phyloP scores from a whole-genome alignment of 2,113 vertebrate genomes.

The Paraplagusia blochii region DNA sequence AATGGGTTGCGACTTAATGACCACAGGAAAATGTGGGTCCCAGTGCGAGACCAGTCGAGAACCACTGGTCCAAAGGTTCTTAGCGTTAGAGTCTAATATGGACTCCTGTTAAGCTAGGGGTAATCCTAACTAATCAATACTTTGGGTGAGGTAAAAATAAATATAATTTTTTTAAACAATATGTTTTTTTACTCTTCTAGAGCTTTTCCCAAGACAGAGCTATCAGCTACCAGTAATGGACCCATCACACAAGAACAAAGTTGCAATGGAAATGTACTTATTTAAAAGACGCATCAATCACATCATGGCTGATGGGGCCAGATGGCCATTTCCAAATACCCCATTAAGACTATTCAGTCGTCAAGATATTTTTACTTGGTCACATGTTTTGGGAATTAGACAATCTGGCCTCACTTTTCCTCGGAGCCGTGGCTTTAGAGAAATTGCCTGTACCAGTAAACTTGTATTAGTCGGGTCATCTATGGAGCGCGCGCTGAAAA shows the following conservation, averaged over 20 bases:
- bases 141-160: too few relatives aligned
- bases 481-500: constrained; percentile 40
- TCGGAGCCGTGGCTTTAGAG: constrained; percentile 15
- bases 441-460: constrained; percentile 12
- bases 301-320: constrained; percentile 37
- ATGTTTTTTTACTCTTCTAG: constrained; percentile 62
- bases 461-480: constrained; percentile 44
- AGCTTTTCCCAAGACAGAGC: constrained; percentile 60
- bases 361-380: constrained; percentile 46
- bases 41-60: too few relatives aligned
- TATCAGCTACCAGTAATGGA: constrained; percentile 61
- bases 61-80: too few relatives aligned
- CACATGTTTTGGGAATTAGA: constrained; percentile 64
- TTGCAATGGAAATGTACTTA: constrained; percentile 37
- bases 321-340: constrained; percentile 64
- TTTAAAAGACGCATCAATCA: constrained; percentile 61
- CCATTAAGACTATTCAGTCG: constrained; percentile 59
- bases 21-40: too few relatives aligned
- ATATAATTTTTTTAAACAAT: constrained; percentile 49
- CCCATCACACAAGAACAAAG: constrained; percentile 41
- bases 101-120: too few relatives aligned
- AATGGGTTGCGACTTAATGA: too few relatives aligned
- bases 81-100: too few relatives aligned
- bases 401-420: constrained; percentile 29
- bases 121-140: too few relatives aligned